A percentile compares a stretch with the other conserved stretches of the same genome.
Conservation (phyloP, 1,140 invertebrate genomes). For the Ostrea edulis region DNA sequence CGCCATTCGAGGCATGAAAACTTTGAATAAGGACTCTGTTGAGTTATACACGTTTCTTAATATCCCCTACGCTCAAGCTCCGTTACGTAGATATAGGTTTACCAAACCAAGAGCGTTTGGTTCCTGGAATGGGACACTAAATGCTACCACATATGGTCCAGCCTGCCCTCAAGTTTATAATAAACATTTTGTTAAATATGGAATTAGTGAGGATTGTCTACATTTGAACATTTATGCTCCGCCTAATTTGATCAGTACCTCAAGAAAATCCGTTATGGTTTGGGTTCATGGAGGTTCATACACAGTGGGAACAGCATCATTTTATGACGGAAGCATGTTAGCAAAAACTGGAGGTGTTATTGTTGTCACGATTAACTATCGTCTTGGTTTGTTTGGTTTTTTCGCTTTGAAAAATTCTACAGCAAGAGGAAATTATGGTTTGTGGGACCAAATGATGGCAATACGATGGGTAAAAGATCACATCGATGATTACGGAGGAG, state of each 20-base stretch:
- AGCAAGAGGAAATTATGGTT: background rate
- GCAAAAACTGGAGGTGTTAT: background rate
- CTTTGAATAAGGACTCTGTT: background rate
- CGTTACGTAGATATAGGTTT: background rate
- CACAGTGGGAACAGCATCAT: background rate
- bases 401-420: background rate
- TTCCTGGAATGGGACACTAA: background rate
- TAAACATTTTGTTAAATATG: background rate
- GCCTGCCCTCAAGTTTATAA: background rate
- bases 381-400: background rate
- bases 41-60: background rate
- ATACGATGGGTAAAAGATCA: background rate
- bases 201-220: background rate
- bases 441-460: background rate
- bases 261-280: slow-evolving; percentile 13
- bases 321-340: slow-evolving; percentile 13
- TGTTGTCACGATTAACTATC: slow-evolving; percentile 21
- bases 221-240: slow-evolving; percentile 8
- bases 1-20: background rate
- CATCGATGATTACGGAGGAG: slow-evolving; percentile 25
- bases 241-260: background rate
- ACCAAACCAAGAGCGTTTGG: background rate
- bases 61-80: background rate
- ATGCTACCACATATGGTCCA: background rate
- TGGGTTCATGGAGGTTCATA: slow-evolving; percentile 2